Percentiles rank a stretch among this genome's conserved stretches.
These are phyloP conservation scores for Lamellibrachia satsuma DNA, from an alignment of 2,888 invertebrate species.

Conservation along the genomic window DNA sequence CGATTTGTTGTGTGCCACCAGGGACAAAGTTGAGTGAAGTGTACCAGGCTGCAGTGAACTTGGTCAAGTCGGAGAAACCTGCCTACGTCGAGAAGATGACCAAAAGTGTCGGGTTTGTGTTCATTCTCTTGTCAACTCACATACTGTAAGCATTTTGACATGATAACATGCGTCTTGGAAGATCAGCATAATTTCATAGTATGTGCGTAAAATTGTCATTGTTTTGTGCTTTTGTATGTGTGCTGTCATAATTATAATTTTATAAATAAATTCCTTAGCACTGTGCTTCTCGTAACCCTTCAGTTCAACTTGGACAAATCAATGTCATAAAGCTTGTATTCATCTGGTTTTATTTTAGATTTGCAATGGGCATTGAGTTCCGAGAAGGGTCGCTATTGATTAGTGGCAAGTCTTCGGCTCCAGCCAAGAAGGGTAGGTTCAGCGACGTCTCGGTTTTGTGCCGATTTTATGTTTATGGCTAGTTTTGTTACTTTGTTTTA, in stretches of 20 bases:
- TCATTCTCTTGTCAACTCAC: no score
- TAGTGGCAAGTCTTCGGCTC: conserved; percentile 84
- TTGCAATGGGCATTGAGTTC: conserved; percentile 98
- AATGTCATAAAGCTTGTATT: background rate
- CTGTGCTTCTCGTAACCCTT: background rate
- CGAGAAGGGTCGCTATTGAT: conserved; percentile 92
- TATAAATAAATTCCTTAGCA: background rate
- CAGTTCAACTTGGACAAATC: background rate
- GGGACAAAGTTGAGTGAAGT: conserved; percentile 43
- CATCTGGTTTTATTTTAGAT: conserved; percentile 69
- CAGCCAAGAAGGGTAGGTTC: conserved; percentile 77
- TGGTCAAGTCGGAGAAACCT: conserved; percentile 41
- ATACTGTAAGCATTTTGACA: no score
- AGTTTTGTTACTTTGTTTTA: no score
- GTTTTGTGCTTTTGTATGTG: background rate
- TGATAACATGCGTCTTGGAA: no score
- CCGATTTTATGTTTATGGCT: no score
- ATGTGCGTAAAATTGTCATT: background rate
- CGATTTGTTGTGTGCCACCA: conserved; percentile 13
- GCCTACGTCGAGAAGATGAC: conserved; percentile 81
- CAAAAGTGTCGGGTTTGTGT: conserved; percentile 84
- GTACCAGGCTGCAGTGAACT: conserved; percentile 35
- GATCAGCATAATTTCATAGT: background rate
- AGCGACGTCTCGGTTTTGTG: background rate
- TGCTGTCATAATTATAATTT: background rate